Evolutionary conservation across 2,797 vertebrate genomes (phyloP), one percentile per base, ranked within the genome.

Genomic region (Eulemur coronatus): DNA sequence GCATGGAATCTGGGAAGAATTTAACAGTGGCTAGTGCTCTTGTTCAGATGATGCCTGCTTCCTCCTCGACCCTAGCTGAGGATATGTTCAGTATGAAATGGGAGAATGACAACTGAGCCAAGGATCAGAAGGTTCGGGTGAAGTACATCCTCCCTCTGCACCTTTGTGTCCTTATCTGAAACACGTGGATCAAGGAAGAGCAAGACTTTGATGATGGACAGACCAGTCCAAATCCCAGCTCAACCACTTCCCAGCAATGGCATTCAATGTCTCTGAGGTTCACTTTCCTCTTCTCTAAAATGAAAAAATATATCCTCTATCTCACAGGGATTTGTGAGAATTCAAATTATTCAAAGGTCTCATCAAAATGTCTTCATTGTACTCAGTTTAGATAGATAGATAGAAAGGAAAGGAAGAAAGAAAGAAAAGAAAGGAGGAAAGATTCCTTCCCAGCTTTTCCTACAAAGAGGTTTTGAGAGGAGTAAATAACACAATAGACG

Each of bases 241-340:
- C 73, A 79, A 17, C 20, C 43, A 85, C 26, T 91, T 88, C 33
- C 43, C 50, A 93, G 22, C 10, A 86, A 78, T 61, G 59, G 4
- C 17, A 90, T 50, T 55, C 72, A 55, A 78, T 72, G 10, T 87
- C 61, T 94, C 55, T 91, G 69, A 52, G 17, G 43, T 93, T 94
- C 38, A 86, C 43, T 92, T 92, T 95, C n/a, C 26, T 80, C 10
- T 90, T 94, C 46, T 90, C 85, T 89, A 84, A 91, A 84, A 91
- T 73, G 26, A 69, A 79, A 79, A 81, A 41, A 50, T 38, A 22
- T 48, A 63, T 57, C 86, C 41, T 82, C 50, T 76, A 30, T 79
- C 46, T 94, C 67, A 89, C 35, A 84, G 20, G 15, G 79, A 75
- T 46, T 61, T 46, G 11, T 92, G 38, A 96, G 52, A 96, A 92